Evolutionary conservation across 2,888 invertebrate species (phyloP).

Genomic region (Aromia moschata): DNA sequence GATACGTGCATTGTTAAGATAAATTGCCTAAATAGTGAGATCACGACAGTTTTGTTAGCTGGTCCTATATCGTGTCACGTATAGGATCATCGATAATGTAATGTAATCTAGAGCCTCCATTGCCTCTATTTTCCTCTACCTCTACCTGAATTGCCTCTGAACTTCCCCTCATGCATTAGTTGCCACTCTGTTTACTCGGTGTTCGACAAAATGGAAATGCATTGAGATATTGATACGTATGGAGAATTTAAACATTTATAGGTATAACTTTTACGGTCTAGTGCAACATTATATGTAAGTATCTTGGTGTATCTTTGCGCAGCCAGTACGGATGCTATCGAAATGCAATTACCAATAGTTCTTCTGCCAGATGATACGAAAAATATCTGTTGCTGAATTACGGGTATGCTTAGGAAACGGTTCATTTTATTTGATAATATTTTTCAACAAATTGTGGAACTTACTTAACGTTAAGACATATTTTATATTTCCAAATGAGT

Average conservation of each 20-base stretch:
- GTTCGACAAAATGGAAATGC: slow-evolving; percentile 47
- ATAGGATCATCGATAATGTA: slow-evolving; percentile 52
- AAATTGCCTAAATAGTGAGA: slow-evolving; percentile 37
- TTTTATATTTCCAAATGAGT: too few relatives aligned
- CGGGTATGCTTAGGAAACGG: too few relatives aligned
- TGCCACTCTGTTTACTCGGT: slow-evolving; percentile 43
- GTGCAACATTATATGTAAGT: slow-evolving; percentile 14
- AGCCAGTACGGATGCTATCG: not conserved
- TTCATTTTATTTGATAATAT: too few relatives aligned
- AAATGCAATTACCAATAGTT: slow-evolving; percentile 6
- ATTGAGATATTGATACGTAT: slow-evolving; percentile 50
- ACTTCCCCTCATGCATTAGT: slow-evolving; percentile 7
- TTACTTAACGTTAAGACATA: too few relatives aligned
- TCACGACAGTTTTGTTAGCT: slow-evolving; percentile 31
- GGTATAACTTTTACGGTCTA: slow-evolving; percentile 18
- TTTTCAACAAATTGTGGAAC: too few relatives aligned
- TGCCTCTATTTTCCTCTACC: slow-evolving; percentile 35
- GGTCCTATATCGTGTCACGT: slow-evolving; percentile 21
- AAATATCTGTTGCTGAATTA: too few relatives aligned
- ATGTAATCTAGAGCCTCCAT: slow-evolving; percentile 53
- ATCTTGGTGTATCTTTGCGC: not conserved
- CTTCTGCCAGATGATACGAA: too few relatives aligned
- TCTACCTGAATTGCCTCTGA: slow-evolving; percentile 12
- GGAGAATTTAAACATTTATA: slow-evolving; percentile 7
- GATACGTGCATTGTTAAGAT: slow-evolving; percentile 47